A percentile compares a stretch with the other conserved stretches of the same genome.
Conservation (phyloP, 2,113 vertebrate species). For the Haemorhous mexicanus region DNA sequence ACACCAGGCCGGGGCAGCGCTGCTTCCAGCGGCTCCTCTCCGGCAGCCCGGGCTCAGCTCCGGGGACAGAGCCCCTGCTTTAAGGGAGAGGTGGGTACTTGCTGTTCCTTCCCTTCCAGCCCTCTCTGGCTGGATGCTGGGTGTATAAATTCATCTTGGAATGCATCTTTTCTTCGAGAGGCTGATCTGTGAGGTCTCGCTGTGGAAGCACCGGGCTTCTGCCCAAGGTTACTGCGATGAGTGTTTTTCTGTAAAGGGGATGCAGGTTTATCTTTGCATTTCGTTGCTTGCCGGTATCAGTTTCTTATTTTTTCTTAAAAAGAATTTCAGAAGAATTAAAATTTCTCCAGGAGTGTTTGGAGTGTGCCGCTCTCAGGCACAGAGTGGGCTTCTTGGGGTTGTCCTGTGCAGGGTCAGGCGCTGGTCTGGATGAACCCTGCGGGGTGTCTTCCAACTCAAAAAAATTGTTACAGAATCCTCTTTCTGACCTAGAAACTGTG, state of each 20-base stretch:
- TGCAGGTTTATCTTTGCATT: neutral
- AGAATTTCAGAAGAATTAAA: neutral
- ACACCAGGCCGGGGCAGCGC: neutral
- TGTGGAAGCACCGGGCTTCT: neutral
- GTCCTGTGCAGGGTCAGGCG: neutral
- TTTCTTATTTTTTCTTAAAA: neutral
- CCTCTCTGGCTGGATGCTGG: neutral
- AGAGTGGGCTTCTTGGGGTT: neutral
- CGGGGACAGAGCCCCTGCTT: neutral
- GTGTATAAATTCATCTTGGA: neutral
- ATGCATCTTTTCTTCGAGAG: accelerated
- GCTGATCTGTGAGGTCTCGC: accelerated
- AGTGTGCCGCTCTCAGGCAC: accelerated
- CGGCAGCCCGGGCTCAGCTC: neutral
- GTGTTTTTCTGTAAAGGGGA: neutral
- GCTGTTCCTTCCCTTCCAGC: neutral
- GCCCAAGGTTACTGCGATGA: neutral
- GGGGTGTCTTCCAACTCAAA: neutral
- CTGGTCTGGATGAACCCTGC: neutral
- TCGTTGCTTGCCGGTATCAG: neutral
- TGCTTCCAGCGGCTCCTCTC: neutral
- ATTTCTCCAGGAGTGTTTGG: neutral
- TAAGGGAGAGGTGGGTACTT: neutral
- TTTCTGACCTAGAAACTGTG: neutral
- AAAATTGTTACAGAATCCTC: neutral